Evolutionary conservation across 1,140 invertebrate genomes (phyloP), one percentile per base, ranked within the genome.

Genomic region (Platorchestia sp.): DNA sequence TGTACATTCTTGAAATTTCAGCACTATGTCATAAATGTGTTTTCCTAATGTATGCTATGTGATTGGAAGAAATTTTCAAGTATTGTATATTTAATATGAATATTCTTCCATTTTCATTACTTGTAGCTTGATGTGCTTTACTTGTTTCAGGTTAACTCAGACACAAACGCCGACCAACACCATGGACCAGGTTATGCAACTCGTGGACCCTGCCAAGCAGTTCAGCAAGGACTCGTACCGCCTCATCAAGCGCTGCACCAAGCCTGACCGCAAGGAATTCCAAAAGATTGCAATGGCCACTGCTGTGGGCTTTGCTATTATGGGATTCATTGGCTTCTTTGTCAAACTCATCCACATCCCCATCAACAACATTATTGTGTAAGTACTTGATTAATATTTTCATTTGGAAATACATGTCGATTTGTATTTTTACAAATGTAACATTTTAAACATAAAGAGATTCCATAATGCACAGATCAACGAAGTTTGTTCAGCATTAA

Each of bases 261-360:
- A 99, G 97, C 99, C 99, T 95, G 99, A 99, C 97, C 98, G 99
- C 97, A 99, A 99, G 99, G 99, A 99, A 97, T 99, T 99, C 97
- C 99, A 99, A 97, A 99, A 99, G 97, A 99, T 99, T 97, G 99
- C 99, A 41, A 98, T 99, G 97, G 99, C 99, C 86, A 99, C 99
- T 96, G 99, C 99, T 0, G 99, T 99, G 97, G 99, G 99, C 95
- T 99, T 99, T 97, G 99, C 99, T 97, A 99, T 99, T 97, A 99
- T 99, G 99, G 99, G 99, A 93, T 99, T 99, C 97, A 99, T 99
- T 97, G 99, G 99, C 96, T 99, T 99, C 97, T 99, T 99, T 97
- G 99, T 99, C 14, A 99, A 99, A 97, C 98, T 99, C 95, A 99
- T 99, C 97, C 99, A 99, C 97, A 99, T 99, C 97, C 99, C 99